phyloP scores from a whole-genome alignment of 2,113 vertebrate genomes.

The Elanoides forficatus region DNA sequence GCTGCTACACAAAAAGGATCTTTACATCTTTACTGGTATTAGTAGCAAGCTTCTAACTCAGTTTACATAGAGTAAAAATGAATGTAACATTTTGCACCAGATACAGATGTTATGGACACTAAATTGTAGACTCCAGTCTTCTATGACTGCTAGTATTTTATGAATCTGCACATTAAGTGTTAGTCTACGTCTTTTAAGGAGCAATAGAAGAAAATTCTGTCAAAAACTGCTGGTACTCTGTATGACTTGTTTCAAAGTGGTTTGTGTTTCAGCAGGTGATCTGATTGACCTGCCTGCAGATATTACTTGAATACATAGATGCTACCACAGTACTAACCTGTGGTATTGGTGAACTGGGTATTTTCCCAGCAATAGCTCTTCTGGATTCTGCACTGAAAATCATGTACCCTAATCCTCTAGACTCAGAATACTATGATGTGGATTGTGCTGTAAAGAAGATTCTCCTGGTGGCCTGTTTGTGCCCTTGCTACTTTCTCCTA shows the following conservation, averaged over 20 bases:
- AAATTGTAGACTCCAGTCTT: background rate
- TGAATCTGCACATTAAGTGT: background rate
- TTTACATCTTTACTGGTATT: constrained; percentile 80
- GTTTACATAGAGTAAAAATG: background rate
- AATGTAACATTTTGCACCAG: background rate
- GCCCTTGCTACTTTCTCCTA: background rate
- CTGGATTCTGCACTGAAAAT: constrained; percentile 87
- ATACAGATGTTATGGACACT: background rate
- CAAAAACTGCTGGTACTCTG: background rate
- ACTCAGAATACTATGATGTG: constrained; percentile 82
- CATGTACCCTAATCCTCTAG: constrained; percentile 87
- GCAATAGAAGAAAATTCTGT: background rate
- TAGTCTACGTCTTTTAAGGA: background rate
- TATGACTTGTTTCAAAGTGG: constrained; percentile 65
- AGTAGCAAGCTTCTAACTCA: background rate
- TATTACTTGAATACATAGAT: constrained; percentile 87
- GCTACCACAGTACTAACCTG: constrained; percentile 86
- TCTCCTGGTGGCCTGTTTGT: constrained; percentile 71
- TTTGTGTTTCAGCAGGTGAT: constrained; percentile 88
- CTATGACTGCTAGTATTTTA: background rate
- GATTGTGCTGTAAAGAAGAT: constrained; percentile 86
- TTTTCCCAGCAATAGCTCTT: constrained; percentile 87
- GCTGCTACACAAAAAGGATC: constrained; percentile 88
- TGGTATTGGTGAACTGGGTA: constrained; percentile 84
- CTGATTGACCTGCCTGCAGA: constrained; percentile 87